A percentile compares a stretch with the other conserved stretches of the same genome.
Conservation (phyloP, 2,797 vertebrate genomes). For the Carapus acus region DNA sequence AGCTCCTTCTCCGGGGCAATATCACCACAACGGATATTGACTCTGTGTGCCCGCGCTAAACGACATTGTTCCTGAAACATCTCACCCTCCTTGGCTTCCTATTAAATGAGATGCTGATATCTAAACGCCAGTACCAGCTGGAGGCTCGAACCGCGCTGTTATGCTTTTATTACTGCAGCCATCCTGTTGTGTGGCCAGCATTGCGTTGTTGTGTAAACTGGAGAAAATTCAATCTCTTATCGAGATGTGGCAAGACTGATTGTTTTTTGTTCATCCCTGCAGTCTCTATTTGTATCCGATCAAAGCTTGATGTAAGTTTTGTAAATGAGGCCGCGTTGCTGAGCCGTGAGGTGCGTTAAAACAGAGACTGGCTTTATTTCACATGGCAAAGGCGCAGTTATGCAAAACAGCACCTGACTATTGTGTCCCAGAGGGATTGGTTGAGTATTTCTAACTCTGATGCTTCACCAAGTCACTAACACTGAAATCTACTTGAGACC, state of each 20-base stretch:
- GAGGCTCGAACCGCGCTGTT: conserved; percentile 38
- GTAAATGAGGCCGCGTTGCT: no score
- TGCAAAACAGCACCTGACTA: no score
- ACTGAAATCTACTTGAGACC: no score
- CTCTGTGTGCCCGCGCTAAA: conserved; percentile 45
- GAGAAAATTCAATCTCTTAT: conserved; percentile 36
- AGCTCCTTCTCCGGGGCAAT: conserved; percentile 53
- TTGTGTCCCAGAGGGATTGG: no score
- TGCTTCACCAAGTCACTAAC: no score
- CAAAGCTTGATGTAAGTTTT: neutral
- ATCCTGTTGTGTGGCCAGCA: conserved; percentile 12
- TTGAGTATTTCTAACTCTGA: no score
- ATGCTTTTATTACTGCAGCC: conserved; percentile 18
- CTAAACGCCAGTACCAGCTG: conserved; percentile 42
- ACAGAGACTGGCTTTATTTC: no score
- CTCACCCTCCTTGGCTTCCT: conserved; percentile 38
- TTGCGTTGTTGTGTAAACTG: conserved; percentile 15
- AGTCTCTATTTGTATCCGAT: conserved; percentile 13
- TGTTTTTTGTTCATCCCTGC: conserved; percentile 19
- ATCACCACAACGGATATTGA: conserved; percentile 72
- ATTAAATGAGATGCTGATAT: conserved; percentile 66
- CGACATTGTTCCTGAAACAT: conserved; percentile 52
- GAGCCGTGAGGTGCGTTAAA: no score
- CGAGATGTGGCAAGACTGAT: conserved; percentile 24
- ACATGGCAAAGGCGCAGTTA: no score